These are phyloP conservation scores for Papilio helenus DNA, from an alignment of 1,140 invertebrate genomes.

Conservation along the genomic window DNA sequence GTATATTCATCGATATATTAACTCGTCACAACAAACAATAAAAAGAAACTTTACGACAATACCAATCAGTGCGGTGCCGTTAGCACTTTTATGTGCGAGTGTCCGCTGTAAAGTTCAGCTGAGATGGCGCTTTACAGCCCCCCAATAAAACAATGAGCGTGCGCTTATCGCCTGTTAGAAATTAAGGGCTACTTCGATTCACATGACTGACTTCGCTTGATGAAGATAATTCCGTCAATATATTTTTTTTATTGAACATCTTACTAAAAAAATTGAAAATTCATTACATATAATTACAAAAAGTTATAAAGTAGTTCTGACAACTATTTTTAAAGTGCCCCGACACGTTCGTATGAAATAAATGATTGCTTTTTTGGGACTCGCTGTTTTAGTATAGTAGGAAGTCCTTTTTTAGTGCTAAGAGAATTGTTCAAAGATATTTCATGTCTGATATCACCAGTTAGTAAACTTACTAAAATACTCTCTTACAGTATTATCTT, in stretches of 20 bases:
- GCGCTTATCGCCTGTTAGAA: conserved; percentile 72
- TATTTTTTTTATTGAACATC: no score
- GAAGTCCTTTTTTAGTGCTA: no score
- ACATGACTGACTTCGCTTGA: no score
- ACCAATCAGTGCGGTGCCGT: conserved; percentile 25
- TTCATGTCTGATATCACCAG: no score
- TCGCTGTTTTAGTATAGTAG: no score
- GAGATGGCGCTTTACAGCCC: conserved; percentile 68
- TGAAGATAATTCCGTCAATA: no score
- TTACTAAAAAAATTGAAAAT: neutral
- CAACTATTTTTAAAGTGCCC: neutral
- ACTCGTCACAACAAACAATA: conserved; percentile 17
- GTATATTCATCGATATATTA: neutral
- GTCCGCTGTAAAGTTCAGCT: conserved; percentile 58
- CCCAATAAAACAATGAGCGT: conserved; percentile 79
- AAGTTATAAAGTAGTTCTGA: neutral
- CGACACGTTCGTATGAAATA: no score
- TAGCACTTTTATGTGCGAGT: conserved; percentile 56
- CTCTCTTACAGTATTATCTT: no score
- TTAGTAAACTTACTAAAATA: no score
- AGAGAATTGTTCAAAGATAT: no score
- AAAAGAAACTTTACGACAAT: conserved; percentile 32
- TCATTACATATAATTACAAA: neutral
- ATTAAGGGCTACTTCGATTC: no score
- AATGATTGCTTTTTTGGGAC: no score